Evolutionary conservation across 2,888 invertebrate genomes (phyloP).

Genomic region (Hanleya hanleyi): DNA sequence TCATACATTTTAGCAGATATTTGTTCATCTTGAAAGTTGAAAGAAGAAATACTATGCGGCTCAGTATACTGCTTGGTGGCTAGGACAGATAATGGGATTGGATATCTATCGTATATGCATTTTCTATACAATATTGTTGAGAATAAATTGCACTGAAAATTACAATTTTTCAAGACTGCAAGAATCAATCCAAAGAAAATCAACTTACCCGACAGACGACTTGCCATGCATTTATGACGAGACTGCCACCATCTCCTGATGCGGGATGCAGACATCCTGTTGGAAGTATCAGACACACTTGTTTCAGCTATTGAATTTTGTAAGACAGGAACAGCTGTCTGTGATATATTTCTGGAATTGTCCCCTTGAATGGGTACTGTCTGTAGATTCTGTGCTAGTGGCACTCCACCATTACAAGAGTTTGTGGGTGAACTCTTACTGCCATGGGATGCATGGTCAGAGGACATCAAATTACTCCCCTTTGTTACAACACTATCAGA

Average conservation of each 20-base stretch:
- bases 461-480: no score
- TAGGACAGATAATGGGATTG: neutral
- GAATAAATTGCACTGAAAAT: neutral
- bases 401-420: no score
- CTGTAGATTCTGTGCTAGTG: no score
- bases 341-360: no score
- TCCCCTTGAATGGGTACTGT: no score
- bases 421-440: no score
- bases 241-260: conserved; percentile 7
- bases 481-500: no score
- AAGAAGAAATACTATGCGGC: neutral
- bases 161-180: neutral
- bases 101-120: neutral
- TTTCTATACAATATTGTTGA: neutral
- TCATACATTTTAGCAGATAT: no score
- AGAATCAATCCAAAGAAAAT: neutral
- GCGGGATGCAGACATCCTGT: neutral
- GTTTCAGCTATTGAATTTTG: no score
- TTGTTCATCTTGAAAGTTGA: neutral
- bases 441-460: no score
- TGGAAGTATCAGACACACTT: no score
- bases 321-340: no score
- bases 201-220: conserved; percentile 3
- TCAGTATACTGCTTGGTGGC: neutral
- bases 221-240: neutral